Base-by-base conservation (phyloP, 2,797 vertebrate species). In the Neoniphon sammara region DNA sequence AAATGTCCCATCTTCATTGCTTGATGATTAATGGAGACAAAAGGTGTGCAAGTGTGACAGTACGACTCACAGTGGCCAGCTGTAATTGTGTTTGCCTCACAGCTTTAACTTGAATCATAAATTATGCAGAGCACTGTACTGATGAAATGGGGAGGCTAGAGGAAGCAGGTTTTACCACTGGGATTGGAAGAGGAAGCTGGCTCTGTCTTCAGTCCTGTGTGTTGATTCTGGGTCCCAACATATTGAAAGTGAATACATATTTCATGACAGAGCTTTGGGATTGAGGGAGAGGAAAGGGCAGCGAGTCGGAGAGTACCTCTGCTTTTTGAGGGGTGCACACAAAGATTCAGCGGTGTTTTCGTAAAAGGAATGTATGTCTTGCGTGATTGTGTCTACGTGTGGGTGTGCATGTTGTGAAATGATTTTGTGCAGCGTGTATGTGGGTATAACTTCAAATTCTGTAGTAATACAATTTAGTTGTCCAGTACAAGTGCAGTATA, bases 201-300 rank as follows among this genome's bases (percentile, higher is more conserved):
- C 70, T 68, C 50, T 81, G 78, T 68, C 66, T 73, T 77, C 9
- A 11, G 31, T 77, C 83, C 76, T 55, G 70, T 77, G 75, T 87
- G 85, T 90, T 85, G 85, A 80, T 80, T 83, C 50, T 64, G 59
- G 65, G 75, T 82, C 60, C 81, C 71, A 66, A 83, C 78, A 72
- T 83, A 84, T 80, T 91, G 87, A 88, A 85, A 73, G 64, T 67
- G 63, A 86, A 91, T 91, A 68, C 87, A 92, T 92, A 87, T 91
- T 93, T 90, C 82, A 91, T 90, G 87, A 80, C 82, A 27, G 27
- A 31, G 69, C 83, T 81, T 63, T 77, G 87, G 84, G 77, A 81
- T 21, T 12, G 50, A 72, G 69, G 63, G 65, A 77, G 77, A 68
- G 55, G 46, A 62, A 54, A 66, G 46, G 66, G 74, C 50, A 23